Evolutionary conservation across 1,140 invertebrate species (phyloP), one percentile per base, ranked within the genome.

Genomic region (Vanessa tameamea): DNA sequence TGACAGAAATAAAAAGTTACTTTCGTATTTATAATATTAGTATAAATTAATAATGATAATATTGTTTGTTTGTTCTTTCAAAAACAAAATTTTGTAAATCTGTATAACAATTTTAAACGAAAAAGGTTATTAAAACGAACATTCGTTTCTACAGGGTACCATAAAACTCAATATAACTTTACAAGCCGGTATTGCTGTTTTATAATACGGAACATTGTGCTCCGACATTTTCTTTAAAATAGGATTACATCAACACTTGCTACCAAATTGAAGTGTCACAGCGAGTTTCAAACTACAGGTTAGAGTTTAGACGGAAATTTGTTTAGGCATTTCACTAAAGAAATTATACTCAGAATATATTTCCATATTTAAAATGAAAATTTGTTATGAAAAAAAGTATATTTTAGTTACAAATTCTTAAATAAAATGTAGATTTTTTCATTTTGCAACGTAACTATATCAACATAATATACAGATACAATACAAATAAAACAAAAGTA

Each of bases 181-280:
- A 26, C 57, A 61, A 37, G 6, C 14, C 11, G 31, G 23, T 61
- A 11, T 15, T 61, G 37, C 23, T 20, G 16, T 57, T 37, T 31
- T 37, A n/a, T 7, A 15, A 14, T n/a, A 61, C 23, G 12, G 15
- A 15, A 37, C 14, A 59, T 37, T 15, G 57, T 37, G 12, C 13
- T 59, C 31, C 14, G 20, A 68, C 43, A 68, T 47, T 47, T 55
- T 43, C 65, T 43, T 55, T 47, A 68, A 37, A 68, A 31, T 53
- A 55, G 55, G 50, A 43, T n/a, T n/a, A 68, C 65, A 55, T 55
- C 37, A 26, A 31, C 53, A 68, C 65, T 68, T 55, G 50, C 31
- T 26, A 57, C 53, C 47, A 59, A 68, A 59, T 68, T 57, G 66
- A 68, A 68, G 66, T 68, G 66, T 15, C n/a, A 68, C 20, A n/a